Evolutionary conservation across 2,113 vertebrate genomes (phyloP).

Genomic region (Corythornis cristatus): DNA sequence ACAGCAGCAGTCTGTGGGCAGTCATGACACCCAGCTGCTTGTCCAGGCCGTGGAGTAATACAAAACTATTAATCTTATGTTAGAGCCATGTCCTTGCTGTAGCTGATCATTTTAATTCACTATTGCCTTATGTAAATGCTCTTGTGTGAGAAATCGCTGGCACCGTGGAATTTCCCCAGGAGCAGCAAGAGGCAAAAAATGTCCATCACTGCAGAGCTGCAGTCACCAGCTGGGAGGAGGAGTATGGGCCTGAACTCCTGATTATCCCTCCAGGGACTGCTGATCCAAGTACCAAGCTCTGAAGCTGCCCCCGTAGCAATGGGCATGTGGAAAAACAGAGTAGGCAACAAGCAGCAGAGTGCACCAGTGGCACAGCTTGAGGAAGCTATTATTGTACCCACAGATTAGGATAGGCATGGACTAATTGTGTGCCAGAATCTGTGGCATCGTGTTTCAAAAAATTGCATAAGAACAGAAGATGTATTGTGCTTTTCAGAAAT

Average conservation of each 20-base stretch:
- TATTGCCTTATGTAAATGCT: background rate
- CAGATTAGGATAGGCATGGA: background rate
- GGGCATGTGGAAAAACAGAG: background rate
- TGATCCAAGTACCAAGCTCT: background rate
- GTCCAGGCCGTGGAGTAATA: background rate
- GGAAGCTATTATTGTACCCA: background rate
- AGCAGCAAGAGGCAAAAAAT: background rate
- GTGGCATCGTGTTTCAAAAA: background rate
- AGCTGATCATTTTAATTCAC: background rate
- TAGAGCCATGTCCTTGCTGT: background rate
- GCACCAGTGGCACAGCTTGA: background rate
- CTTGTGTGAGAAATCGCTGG: background rate
- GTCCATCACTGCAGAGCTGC: background rate
- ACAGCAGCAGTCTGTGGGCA: background rate
- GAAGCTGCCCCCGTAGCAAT: rapidly evolving
- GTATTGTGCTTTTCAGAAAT: background rate
- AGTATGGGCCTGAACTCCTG: background rate
- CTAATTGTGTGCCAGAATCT: background rate
- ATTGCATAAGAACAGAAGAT: background rate
- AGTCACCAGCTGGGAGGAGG: background rate
- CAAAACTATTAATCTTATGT: background rate
- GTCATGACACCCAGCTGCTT: background rate
- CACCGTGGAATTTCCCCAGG: background rate
- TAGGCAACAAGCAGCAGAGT: background rate
- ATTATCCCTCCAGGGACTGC: background rate